Conservation (phyloP, 2,113 vertebrate genomes). For the Epinephelus cyanopodus region DNA sequence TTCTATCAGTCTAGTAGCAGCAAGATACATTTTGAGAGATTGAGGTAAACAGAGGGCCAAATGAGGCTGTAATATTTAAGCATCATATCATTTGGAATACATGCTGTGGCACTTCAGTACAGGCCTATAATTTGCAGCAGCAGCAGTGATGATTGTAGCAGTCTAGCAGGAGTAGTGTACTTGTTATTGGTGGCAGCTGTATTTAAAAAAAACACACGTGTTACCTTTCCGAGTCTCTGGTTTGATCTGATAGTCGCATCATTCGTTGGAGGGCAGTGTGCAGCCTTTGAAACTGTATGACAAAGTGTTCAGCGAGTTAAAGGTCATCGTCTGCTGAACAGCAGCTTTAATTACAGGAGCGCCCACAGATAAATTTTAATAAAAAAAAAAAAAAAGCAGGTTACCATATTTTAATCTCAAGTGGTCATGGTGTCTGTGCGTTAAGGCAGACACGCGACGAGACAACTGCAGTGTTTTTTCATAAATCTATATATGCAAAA, state of each 20-base stretch:
- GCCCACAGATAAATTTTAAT: background rate
- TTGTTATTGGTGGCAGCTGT: slow-evolving; percentile 30
- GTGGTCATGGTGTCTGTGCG: slow-evolving; percentile 3
- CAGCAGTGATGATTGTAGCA: background rate
- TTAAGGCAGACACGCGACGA: slow-evolving; percentile 7
- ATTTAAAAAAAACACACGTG: slow-evolving; percentile 17
- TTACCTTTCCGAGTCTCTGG: slow-evolving; percentile 88
- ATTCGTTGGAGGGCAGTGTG: slow-evolving; percentile 91
- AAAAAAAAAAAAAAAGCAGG: background rate
- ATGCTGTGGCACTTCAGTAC: background rate
- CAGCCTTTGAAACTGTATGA: slow-evolving; percentile 90
- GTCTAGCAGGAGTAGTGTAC: background rate
- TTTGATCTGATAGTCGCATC: slow-evolving; percentile 83
- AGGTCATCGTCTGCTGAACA: slow-evolving; percentile 52
- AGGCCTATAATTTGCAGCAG: slow-evolving; percentile 18
- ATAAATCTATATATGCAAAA: background rate
- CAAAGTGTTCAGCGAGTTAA: slow-evolving; percentile 71
- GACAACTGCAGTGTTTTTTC: background rate
- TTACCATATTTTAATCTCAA: slow-evolving; percentile 2
- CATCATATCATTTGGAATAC: background rate
- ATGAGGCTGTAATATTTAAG: slow-evolving; percentile 10
- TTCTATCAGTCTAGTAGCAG: slow-evolving; percentile 21
- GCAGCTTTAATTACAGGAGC: slow-evolving; percentile 19
- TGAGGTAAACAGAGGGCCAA: slow-evolving; percentile 6
- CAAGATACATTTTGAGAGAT: slow-evolving; percentile 6